Evolutionary conservation across 2,113 vertebrate species (phyloP), one percentile per base, ranked within the genome.

Genomic region (Neodon shergylaensis): DNA sequence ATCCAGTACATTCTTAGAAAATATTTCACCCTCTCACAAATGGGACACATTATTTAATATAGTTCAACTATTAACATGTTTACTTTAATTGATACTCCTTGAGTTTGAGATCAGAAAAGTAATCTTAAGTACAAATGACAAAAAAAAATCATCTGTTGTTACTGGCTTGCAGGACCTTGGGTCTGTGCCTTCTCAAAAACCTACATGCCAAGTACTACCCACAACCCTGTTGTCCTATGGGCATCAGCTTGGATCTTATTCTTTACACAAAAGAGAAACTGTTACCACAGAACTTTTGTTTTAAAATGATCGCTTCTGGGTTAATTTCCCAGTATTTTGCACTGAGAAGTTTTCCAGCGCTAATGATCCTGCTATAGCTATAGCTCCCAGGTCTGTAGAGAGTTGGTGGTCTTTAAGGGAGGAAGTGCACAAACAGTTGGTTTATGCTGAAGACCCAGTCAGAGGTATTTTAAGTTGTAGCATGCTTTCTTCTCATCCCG

Each of bases 251-350:
- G 44, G 8, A 28, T 61, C 54, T 91, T 33, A 65, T 92, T 87
- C 73, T 70, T 83, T 65, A 90, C 28, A 84, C 26, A 78, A 77
- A 88, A 54, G 31, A 24, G 44, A 7, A 93, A 24, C 81, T 68
- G 39, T 76, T 81, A 73, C 13, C 49, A 73, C 17, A 88, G 49
- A 94, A 61, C 13, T 52, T 17, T 70, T 58, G 19, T 16, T 65
- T 85, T 39, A 65, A 22, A 84, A 10, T 49, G 33, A 22, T 78
- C n/a, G 36, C 21, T n/a, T 68, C 42, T 66, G 22, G 49, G 54
- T 93, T 96, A 68, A 74, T 81, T 95, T 94, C 88, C 87, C 61
- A 88, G 36, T 47, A 36, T n/a, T 88, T 96, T 91, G 19, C 6
- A 65, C 28, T 78, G 10, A 26, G 63, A 93, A 88, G 14, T 76